phyloP scores from a whole-genome alignment of 2,888 invertebrate species.

The Cheilosia soror region DNA sequence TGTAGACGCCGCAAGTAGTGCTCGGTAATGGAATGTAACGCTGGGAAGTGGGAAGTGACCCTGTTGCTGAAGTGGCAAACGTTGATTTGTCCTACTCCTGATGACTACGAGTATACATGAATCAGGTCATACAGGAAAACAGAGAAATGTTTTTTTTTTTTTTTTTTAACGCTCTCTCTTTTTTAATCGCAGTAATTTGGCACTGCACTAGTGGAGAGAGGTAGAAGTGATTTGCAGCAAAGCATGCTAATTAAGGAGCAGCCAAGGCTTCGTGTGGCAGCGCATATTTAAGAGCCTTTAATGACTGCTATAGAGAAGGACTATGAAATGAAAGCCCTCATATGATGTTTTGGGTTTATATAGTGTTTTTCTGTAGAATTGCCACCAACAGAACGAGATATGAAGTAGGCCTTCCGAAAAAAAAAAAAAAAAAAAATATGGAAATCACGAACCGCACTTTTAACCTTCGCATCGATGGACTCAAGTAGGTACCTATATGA shows the following conservation, averaged over 20 bases:
- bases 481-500: no score
- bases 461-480: no score
- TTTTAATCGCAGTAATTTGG: slow-evolving; percentile 40
- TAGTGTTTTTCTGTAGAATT: not conserved
- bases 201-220: slow-evolving; percentile 2
- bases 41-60: slow-evolving; percentile 57
- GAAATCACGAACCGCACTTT: no score
- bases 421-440: no score
- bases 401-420: no score
- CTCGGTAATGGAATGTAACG: slow-evolving; percentile 29
- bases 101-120: slow-evolving; percentile 14
- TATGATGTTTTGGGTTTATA: not conserved
- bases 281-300: not conserved
- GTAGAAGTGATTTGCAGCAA: slow-evolving; percentile 13
- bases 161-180: slow-evolving; percentile 1
- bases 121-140: slow-evolving; percentile 55
- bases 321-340: not conserved
- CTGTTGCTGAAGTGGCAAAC: slow-evolving; percentile 68
- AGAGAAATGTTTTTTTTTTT: slow-evolving; percentile 26
- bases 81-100: slow-evolving; percentile 52
- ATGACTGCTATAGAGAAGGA: slow-evolving; percentile 24
- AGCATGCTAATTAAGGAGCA: slow-evolving; percentile 43
- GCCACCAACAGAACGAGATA: no score
- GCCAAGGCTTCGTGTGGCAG: not conserved
- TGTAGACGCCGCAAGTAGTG: slow-evolving; percentile 65